Percentiles rank a stretch among this genome's conserved stretches.
Conservation (phyloP, 1,140 invertebrate species). For the Drosophila persimilis region DNA sequence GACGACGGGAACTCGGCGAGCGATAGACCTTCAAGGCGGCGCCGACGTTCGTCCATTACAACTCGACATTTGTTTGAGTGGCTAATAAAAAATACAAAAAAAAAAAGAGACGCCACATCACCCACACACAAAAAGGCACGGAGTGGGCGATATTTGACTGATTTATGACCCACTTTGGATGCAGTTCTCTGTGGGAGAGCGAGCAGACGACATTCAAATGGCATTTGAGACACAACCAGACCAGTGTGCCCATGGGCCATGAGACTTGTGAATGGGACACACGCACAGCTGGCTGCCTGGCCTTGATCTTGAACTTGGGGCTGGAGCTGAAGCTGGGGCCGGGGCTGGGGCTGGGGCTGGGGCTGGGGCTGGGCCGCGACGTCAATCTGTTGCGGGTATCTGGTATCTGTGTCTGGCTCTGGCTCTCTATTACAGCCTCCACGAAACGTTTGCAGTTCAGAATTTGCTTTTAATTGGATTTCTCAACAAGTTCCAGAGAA, state of each 20-base stretch:
- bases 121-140: constrained; percentile 23
- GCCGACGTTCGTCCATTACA: constrained; percentile 38
- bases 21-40: constrained; percentile 37
- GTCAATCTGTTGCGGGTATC: no score
- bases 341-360: constrained; percentile 3
- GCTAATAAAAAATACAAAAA: constrained; percentile 54
- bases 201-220: constrained; percentile 49
- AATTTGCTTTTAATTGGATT: constrained; percentile 71
- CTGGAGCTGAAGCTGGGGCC: background rate
- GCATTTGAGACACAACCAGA: constrained; percentile 4
- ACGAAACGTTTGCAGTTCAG: constrained; percentile 13
- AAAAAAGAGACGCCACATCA: constrained; percentile 38
- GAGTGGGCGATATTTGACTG: constrained; percentile 68
- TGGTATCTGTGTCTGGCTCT: constrained; percentile 11
- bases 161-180: constrained; percentile 67
- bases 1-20: constrained; percentile 34
- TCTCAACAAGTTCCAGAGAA: constrained; percentile 53
- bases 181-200: constrained; percentile 56
- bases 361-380: background rate
- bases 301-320: constrained; percentile 77
- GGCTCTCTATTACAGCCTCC: constrained; percentile 50
- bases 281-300: constrained; percentile 7
- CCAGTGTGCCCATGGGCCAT: constrained; percentile 2
- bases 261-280: constrained; percentile 7
- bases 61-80: constrained; percentile 58